Percentiles rank a stretch among this genome's conserved stretches.
phyloP scores from a whole-genome alignment of 2,888 invertebrate species.

The Dynastes grantii region DNA sequence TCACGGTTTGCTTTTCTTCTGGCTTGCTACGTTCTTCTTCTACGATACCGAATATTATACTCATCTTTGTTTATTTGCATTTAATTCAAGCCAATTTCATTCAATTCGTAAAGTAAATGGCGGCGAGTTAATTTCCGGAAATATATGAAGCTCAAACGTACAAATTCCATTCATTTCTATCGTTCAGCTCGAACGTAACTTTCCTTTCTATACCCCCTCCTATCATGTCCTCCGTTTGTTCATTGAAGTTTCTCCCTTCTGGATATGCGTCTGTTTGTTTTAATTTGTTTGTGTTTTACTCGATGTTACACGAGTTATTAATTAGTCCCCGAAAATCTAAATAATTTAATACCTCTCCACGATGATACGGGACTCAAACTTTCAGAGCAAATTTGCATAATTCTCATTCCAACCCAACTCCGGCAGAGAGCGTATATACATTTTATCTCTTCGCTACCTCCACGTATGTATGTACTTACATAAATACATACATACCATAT shows the following conservation, averaged over 20 bases:
- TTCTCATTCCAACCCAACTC: constrained; percentile 25
- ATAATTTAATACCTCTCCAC: constrained; percentile 46
- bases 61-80: neutral
- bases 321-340: constrained; percentile 46
- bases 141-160: constrained; percentile 13
- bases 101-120: constrained; percentile 27
- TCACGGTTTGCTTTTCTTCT: too few species aligned
- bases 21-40: too few species aligned
- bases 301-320: constrained; percentile 45
- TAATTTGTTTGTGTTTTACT: constrained; percentile 46
- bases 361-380: constrained; percentile 43
- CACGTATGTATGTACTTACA: neutral
- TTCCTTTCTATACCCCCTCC: neutral
- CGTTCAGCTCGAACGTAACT: neutral
- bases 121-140: constrained; percentile 19
- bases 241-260: constrained; percentile 4
- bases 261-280: constrained; percentile 32
- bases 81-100: constrained; percentile 15
- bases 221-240: neutral
- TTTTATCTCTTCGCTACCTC: constrained; percentile 19
- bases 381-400: constrained; percentile 42
- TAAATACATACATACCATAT: neutral
- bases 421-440: constrained; percentile 15
- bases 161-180: neutral
- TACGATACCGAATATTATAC: neutral